Base-by-base conservation (phyloP, 2,888 invertebrate genomes). In the Andrena bucephala region DNA sequence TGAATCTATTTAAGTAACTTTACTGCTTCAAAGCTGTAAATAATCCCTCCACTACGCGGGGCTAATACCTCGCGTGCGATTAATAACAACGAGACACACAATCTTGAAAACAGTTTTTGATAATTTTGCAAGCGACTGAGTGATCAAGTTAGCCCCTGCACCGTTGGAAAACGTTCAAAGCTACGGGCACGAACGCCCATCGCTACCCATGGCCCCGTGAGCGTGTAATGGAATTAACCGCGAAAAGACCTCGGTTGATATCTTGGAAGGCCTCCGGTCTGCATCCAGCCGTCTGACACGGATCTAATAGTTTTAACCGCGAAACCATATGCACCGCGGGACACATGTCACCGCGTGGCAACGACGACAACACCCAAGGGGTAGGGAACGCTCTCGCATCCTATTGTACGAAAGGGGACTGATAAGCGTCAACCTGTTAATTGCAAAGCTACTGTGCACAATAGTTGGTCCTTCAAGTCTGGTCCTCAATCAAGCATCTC, bases 251-350 rank as follows among this genome's bases (percentile, higher is more conserved):
- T 85, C 85, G 85, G 67, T 66, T 69, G 57, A 77, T 83, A 77
- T 77, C 85, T 84, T 84, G 84, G 82, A 77, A 76, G 78, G 81
- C 63, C 80, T 86, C 85, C 66, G 80, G 82, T 77, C 78, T 71
- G 83, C 62, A 83, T 76, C 79, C 69, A 68, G 63, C 66, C 54
- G 62, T 68, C 72, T 68, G 83, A 83, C 87, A 77, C 80, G 70
- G 84, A 86, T 86, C 85, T 89, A 89, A 91, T 87, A 84, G 88
- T 89, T 89, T 90, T 85, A 90, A 87, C 86, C 87, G 77, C 82
- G 87, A 92, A 91, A 88, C 87, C 89, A 72, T 87, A 90, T 85
- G 85, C 83, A 48, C 33, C 29, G 24, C 33, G 68, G 52, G 33
- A 50, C 62, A 57, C 76, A 59, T 77, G 79, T 77, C 66, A 31